A percentile compares a stretch with the other conserved stretches of the same genome.
Conservation (phyloP, 1,140 invertebrate species). For the Bombyx mori region DNA sequence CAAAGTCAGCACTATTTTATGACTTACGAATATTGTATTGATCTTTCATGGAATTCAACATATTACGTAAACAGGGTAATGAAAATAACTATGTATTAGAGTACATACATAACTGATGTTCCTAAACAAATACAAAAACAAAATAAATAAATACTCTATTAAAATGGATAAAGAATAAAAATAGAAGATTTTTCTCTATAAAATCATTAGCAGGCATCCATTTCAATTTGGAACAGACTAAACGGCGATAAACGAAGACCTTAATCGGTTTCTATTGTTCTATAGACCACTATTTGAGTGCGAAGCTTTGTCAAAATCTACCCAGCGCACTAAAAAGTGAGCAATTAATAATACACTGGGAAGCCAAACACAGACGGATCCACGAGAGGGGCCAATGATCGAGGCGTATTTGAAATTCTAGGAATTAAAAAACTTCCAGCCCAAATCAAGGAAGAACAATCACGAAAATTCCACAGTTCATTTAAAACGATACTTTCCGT, state of each 20-base stretch:
- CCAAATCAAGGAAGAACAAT: slow-evolving; percentile 5
- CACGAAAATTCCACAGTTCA: slow-evolving; percentile 7
- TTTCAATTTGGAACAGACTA: no score
- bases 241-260: slow-evolving; percentile 10
- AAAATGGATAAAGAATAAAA: no score
- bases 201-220: no score
- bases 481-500: slow-evolving; percentile 25
- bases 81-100: no score
- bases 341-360: slow-evolving; percentile 43
- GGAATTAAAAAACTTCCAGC: slow-evolving; percentile 9
- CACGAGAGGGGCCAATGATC: slow-evolving; percentile 10
- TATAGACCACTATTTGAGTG: slow-evolving; percentile 44
- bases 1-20: no score
- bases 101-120: no score
- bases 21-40: no score
- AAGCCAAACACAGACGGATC: slow-evolving; percentile 24
- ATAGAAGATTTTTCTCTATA: no score
- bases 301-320: slow-evolving; percentile 35
- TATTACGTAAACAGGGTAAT: no score
- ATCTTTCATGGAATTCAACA: no score
- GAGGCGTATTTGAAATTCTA: slow-evolving; percentile 10
- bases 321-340: slow-evolving; percentile 41
- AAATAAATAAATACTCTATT: no score
- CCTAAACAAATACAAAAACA: no score
- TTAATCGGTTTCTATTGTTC: slow-evolving; percentile 60